phyloP scores from a whole-genome alignment of 2,797 vertebrate species.

The Morus bassanus region DNA sequence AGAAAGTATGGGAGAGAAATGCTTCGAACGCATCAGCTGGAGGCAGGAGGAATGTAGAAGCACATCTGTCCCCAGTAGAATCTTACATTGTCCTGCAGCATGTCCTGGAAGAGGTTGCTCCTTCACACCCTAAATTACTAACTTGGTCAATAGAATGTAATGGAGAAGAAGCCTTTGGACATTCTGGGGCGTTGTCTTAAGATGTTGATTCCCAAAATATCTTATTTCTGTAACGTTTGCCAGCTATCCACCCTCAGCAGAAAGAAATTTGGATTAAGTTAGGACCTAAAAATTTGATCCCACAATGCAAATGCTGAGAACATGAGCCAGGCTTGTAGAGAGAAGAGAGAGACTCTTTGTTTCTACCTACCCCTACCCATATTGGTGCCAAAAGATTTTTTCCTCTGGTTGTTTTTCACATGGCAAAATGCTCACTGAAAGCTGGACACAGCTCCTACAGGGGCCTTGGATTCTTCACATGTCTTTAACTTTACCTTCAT shows the following conservation, averaged over 20 bases:
- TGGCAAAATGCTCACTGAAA: not conserved
- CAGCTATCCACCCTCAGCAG: not conserved
- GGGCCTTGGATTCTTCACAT: not conserved
- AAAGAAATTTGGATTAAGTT: not conserved
- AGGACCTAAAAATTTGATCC: not conserved
- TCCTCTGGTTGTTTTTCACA: not conserved
- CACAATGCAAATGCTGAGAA: not conserved
- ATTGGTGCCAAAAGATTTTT: not conserved
- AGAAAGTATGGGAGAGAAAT: not conserved
- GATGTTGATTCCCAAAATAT: not conserved
- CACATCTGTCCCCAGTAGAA: not conserved
- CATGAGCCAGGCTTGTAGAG: not conserved
- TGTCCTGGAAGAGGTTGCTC: fast-evolving
- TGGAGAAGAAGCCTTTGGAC: not conserved
- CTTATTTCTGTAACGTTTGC: not conserved
- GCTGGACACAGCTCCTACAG: not conserved
- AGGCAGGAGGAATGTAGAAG: not conserved
- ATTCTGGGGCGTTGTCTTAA: not conserved
- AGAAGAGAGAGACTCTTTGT: not conserved
- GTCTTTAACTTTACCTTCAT: not conserved
- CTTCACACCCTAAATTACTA: not conserved
- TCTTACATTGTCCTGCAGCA: not conserved
- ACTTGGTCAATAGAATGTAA: not conserved
- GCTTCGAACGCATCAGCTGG: not conserved
- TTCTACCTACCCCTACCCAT: not conserved